phyloP scores from a whole-genome alignment of 2,113 vertebrate species.

The Anarhynchus alexandrinus region DNA sequence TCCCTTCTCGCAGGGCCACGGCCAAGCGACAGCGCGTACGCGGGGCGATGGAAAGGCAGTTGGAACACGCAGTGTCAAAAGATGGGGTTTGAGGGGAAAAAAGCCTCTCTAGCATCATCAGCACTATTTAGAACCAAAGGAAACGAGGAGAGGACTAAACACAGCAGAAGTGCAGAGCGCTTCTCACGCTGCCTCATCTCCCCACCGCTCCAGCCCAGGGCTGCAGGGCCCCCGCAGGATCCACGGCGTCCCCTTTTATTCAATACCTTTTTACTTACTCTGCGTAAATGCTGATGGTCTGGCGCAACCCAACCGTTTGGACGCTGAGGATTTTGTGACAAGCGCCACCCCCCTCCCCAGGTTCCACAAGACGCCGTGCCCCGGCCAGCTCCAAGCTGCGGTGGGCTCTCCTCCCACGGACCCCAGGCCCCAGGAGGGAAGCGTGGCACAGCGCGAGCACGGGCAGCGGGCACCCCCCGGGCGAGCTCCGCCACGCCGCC shows the following conservation, averaged over 20 bases:
- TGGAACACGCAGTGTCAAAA: too few relatives aligned
- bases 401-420: accelerated
- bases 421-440: neutral
- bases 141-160: neutral
- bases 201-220: neutral
- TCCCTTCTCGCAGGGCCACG: neutral
- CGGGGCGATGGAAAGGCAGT: neutral
- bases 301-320: neutral
- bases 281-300: neutral
- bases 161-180: neutral
- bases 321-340: neutral
- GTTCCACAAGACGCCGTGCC: neutral
- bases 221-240: neutral
- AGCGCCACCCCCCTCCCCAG: too few relatives aligned
- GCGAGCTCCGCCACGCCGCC: too few relatives aligned
- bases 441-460: neutral
- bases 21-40: neutral
- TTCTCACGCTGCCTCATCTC: neutral
- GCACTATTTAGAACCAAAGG: neutral
- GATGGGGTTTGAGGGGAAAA: neutral
- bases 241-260: neutral
- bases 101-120: too few relatives aligned
- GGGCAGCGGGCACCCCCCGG: neutral
- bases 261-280: neutral
- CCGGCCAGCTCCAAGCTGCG: neutral